These are phyloP conservation scores for Cosmia trapezina DNA, from an alignment of 2,888 invertebrate genomes.

Conservation along the genomic window DNA sequence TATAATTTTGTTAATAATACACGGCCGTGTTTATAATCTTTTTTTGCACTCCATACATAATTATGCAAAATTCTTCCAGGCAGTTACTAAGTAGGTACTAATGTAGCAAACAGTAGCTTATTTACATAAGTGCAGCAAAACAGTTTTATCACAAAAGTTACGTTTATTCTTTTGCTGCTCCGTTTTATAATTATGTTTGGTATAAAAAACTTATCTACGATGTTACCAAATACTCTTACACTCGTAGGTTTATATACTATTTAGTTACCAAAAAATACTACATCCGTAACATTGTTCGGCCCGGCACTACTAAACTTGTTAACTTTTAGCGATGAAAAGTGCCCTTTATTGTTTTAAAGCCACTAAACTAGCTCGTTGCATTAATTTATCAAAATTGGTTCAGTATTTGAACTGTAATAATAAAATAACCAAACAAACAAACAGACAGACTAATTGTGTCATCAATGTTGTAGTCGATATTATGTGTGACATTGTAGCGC, in stretches of 20 bases:
- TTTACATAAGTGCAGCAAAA: conserved; percentile 37
- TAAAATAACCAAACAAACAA: neutral
- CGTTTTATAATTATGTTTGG: conserved; percentile 16
- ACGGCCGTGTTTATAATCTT: neutral
- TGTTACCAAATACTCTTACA: conserved; percentile 4
- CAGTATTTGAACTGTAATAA: neutral
- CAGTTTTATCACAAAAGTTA: conserved; percentile 44
- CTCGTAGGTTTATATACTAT: conserved; percentile 7
- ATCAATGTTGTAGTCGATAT: neutral
- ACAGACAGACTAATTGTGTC: neutral
- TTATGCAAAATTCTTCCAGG: neutral
- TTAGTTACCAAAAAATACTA: neutral
- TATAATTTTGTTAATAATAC: neutral
- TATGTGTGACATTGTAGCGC: neutral
- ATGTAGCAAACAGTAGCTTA: conserved; percentile 16
- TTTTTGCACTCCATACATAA: neutral
- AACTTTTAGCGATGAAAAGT: neutral
- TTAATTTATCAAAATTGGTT: neutral
- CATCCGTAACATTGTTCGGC: neutral
- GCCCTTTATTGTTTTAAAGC: neutral
- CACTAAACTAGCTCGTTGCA: neutral
- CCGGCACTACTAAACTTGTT: neutral
- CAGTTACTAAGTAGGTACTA: conserved; percentile 10
- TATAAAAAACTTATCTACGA: conserved; percentile 35
- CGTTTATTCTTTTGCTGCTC: conserved; percentile 14